phyloP scores from a whole-genome alignment of 2,888 invertebrate genomes.

The Epicampocera succincta region DNA sequence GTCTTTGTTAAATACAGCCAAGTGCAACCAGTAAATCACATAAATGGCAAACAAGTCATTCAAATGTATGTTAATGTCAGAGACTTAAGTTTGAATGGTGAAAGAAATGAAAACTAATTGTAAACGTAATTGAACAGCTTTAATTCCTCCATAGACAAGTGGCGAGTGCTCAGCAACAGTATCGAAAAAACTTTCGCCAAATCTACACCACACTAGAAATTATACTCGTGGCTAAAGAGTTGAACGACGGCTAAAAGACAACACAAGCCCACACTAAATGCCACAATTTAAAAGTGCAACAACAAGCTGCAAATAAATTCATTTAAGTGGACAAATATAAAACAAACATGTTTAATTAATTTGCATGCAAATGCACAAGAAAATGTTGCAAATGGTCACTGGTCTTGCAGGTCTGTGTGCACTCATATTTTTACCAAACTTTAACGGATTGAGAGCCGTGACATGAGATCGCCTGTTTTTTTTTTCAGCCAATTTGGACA shows the following conservation, averaged over 20 bases:
- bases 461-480: too few relatives aligned
- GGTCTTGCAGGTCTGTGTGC: too few relatives aligned
- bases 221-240: conserved; percentile 32
- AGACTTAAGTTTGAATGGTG: conserved; percentile 54
- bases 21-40: conserved; percentile 54
- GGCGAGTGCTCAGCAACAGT: conserved; percentile 13
- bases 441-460: too few relatives aligned
- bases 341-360: conserved; percentile 48
- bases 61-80: conserved; percentile 63
- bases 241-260: conserved; percentile 35
- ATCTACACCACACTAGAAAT: conserved; percentile 17
- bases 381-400: conserved; percentile 16
- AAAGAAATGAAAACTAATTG: conserved; percentile 50
- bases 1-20: conserved; percentile 34
- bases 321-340: conserved; percentile 4
- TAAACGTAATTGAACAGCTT: conserved; percentile 45
- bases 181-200: conserved; percentile 57
- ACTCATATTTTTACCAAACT: too few relatives aligned
- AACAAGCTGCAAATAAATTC: conserved; percentile 7
- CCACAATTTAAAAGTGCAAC: conserved; percentile 8
- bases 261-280: neutral
- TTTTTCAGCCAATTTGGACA: too few relatives aligned
- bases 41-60: conserved; percentile 60
- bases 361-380: conserved; percentile 29
- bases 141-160: conserved; percentile 5